Percentiles rank a stretch among this genome's conserved stretches.
Conservation (phyloP, 2,113 vertebrate species). For the Sigmodon hispidus region DNA sequence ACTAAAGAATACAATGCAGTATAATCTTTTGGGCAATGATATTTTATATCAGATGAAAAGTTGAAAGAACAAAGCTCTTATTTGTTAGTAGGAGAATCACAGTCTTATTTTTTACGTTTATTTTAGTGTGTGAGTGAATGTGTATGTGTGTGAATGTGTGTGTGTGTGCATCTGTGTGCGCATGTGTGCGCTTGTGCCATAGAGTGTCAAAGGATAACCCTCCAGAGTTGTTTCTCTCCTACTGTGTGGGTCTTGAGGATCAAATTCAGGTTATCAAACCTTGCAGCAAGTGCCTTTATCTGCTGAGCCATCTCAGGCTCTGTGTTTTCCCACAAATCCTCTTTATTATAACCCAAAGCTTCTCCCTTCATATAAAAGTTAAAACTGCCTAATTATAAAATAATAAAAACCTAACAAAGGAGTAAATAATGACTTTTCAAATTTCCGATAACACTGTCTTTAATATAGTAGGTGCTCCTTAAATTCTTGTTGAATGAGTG, state of each 20-base stretch:
- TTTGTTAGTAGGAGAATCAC: slow-evolving; percentile 78
- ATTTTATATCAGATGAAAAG: slow-evolving; percentile 73
- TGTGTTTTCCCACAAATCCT: neutral
- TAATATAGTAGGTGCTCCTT: neutral
- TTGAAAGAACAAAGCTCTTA: slow-evolving; percentile 77
- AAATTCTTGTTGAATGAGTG: slow-evolving; percentile 41
- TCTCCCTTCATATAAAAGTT: neutral
- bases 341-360: slow-evolving; percentile 25
- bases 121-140: neutral
- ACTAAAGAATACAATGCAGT: slow-evolving; percentile 81
- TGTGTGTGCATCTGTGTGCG: neutral
- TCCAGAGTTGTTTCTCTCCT: neutral
- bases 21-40: slow-evolving; percentile 71
- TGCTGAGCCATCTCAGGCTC: neutral
- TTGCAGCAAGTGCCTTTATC: neutral
- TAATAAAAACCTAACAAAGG: neutral
- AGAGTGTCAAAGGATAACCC: neutral
- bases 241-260: neutral
- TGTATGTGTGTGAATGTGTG: neutral
- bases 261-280: too few relatives aligned
- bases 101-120: slow-evolving; percentile 30
- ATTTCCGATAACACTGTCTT: neutral
- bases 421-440: slow-evolving; percentile 19
- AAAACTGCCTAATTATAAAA: slow-evolving; percentile 9
- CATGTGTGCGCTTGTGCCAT: neutral